Evolutionary conservation across 2,888 invertebrate species (phyloP), one percentile per base, ranked within the genome.

Genomic region (Lepidocyrtoides sp.): DNA sequence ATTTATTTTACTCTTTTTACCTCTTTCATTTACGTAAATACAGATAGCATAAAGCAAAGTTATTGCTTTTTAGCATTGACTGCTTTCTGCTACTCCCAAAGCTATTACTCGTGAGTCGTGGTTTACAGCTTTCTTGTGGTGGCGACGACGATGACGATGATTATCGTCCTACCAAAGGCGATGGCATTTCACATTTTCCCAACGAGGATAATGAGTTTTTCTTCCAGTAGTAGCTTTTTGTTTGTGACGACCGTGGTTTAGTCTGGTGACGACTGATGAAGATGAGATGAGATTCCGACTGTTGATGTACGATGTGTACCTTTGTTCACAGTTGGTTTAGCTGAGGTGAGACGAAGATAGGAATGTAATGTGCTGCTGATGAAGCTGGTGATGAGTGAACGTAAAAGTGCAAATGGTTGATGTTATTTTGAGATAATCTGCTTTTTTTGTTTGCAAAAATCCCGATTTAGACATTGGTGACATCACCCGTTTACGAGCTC

Each of bases 171-270:
- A 48, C 44, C 69, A 12, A 17, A 51, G 0, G 60, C 32, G 81
- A 36, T 60, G 60, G 57, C 60, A 81, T 32, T 77, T 51, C 77
- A 72, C 69, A 72, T 72, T 72, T 77, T 29, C 36, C 29, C 41
- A 41, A 60, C 23, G 17, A 60, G 36, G 81, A 81, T 81, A 81
- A 81, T 81, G 81, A 81, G 81, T 60, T 81, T 57, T 81, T 60
- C 81, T 60, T 60, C 81, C 41, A 81, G 60, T 75, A 81, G 60
- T 14, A 57, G 12, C 14, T 41, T 81, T 41, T 81, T n/a, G n/a
- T n/a, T 51, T 51, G 1, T 32, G n/a, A 60, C 36, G n/a, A 20
- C 10, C 20, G 36, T 36, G 81, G 20, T 81, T 81, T 36, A 60
- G 4, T 81, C 20, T 81, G 41, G 81, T 81, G 81, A 81, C 60